Conservation (phyloP, 2,888 invertebrate genomes). For the Conomelus anceps region DNA sequence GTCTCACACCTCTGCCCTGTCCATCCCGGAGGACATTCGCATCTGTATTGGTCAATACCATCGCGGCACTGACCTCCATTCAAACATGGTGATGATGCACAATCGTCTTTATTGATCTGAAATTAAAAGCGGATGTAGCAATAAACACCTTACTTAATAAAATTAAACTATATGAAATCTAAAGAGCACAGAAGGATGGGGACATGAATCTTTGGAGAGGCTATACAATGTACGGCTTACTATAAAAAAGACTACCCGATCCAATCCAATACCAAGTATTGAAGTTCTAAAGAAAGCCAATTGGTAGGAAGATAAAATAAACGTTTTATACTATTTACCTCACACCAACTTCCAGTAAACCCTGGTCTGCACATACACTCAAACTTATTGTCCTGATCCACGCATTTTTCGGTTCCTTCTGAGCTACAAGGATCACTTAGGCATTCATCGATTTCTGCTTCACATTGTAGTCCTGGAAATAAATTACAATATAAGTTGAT, state of each 20-base stretch:
- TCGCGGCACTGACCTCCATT: conserved; percentile 87
- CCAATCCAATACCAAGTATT: neutral
- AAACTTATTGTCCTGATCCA: conserved; percentile 81
- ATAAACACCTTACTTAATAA: too few relatives aligned
- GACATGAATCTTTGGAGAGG: too few relatives aligned
- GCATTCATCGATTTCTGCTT: conserved; percentile 89
- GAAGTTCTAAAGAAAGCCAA: too few relatives aligned
- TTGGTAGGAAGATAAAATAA: too few relatives aligned
- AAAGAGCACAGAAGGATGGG: too few relatives aligned
- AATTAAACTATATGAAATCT: too few relatives aligned
- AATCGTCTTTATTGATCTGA: conserved; percentile 73
- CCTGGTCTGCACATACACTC: conserved; percentile 85
- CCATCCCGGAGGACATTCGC: conserved; percentile 80
- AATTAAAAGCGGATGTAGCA: conserved; percentile 10
- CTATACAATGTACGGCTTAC: too few relatives aligned
- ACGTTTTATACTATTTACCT: conserved; percentile 24
- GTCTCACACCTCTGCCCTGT: conserved; percentile 75
- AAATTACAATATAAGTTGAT: neutral
- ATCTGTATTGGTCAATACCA: conserved; percentile 75
- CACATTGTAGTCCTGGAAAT: conserved; percentile 69
- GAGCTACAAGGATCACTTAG: conserved; percentile 84
- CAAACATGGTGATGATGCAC: conserved; percentile 73
- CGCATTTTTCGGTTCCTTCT: conserved; percentile 80
- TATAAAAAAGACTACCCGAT: neutral
- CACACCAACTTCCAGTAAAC: conserved; percentile 61